Base-by-base conservation (phyloP, 2,888 invertebrate species). In the Margaritifera margaritifera region DNA sequence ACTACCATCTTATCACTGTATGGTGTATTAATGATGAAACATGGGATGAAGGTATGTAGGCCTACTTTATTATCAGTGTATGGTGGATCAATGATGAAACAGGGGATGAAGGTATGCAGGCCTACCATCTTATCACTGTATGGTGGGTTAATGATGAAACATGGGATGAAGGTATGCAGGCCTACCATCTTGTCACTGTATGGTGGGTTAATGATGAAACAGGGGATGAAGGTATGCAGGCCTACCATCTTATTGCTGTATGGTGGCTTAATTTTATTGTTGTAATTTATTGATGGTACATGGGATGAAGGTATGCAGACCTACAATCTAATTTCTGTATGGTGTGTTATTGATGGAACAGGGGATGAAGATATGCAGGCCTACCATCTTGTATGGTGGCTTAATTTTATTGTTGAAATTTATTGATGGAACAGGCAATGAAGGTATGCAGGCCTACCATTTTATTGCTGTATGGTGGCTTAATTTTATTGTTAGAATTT, bases 401-500 rank as follows among this genome's bases (percentile, higher is more conserved):
- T 85, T 31, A 80, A 83, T 73, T 80, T 81, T 63, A 84, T n/a
- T n/a, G n/a, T n/a, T n/a, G n/a, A n/a, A n/a, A 69, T 76, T 85
- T 42, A 81, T 83, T 73, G 80, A 82, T 63, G 85, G 82, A 15
- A 63, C 75, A 8, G 82, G 83, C 52, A 67, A 72, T 31, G 74
- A 74, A 19, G 80, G 80, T 79, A 69, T 53, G 62, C 50, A 25
- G 54, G n/a, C 27, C 18, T 22, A 24, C 55, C 24, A 24, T 55
- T 11, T n/a, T 55, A 22, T 22, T n/a, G 55, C 55, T 31, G 31
- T 31, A 31, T 31, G 31, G 4, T 84, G 84, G 69, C 76, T 84
- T 31, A 80, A 84, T 73, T 27, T 2, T 4, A 4, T 2, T 27
- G 4, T 27, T 2, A 4, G 2, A 4, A 4, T 2, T 31, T 31